Evolutionary conservation across 2,113 vertebrate species (phyloP), one percentile per base, ranked within the genome.

Genomic region (Myiozetetes cayanensis): DNA sequence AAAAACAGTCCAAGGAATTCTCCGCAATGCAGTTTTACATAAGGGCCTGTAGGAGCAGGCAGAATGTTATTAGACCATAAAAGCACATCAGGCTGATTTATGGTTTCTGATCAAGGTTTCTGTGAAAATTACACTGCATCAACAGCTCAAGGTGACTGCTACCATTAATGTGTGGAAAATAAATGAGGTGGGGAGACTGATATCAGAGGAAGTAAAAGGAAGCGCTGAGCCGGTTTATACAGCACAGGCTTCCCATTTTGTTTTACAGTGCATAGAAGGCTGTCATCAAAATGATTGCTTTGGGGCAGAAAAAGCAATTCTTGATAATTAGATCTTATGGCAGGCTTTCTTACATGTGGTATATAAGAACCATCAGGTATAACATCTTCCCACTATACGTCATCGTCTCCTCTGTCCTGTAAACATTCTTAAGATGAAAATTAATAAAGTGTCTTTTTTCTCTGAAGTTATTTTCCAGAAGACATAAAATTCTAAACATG

Each of bases 21-120:
- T 83, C 97, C 87, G 98, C 98, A 97, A 52, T 97, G 98, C 98
- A 97, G 97, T 97, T 98, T 97, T 98, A 98, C 98, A 98, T 98
- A 97, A 97, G 94, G 96, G 97, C 97, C 98, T 98, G 96, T 97
- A 98, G 97, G 98, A 98, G 98, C 97, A 98, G 97, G 97, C 90
- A 88, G 97, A 98, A 97, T 97, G 98, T 98, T 98, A 98, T 98
- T 98, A 98, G 98, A 98, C 98, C 98, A 97, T 98, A 98, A 98
- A 98, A 98, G 97, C 98, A 98, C 98, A 98, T 98, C 98, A 98
- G 97, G 96, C 98, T 98, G 98, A 98, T 98, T 98, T 98, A 98
- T 98, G 97, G 98, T 98, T 98, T 98, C 98, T 98, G 98, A 98
- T 98, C 98, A 98, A 98, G 98, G 98, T 98, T 98, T 98, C 98